Conservation (phyloP, 2,888 invertebrate species). For the Calliopum simillimum region DNA sequence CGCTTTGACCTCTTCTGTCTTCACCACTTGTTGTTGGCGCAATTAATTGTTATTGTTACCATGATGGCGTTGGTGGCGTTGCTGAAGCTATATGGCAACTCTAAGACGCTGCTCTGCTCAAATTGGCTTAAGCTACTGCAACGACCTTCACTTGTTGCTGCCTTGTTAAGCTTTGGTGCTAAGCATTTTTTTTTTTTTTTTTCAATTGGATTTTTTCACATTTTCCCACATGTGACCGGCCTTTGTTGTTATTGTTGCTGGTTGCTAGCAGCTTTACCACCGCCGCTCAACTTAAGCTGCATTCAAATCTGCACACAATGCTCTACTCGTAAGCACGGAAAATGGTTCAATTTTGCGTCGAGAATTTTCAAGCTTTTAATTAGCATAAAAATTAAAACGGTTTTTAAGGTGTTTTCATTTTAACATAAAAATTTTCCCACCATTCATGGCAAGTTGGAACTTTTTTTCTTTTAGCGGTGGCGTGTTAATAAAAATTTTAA, state of each 20-base stretch:
- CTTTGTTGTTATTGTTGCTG: not conserved
- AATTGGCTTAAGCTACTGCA: not conserved
- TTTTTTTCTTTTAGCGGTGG: not conserved
- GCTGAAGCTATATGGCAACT: too few species aligned
- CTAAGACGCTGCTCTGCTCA: not conserved
- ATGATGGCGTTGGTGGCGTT: too few species aligned
- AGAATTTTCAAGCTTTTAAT: not conserved
- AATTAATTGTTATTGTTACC: too few species aligned
- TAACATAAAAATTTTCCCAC: not conserved
- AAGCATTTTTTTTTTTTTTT: not conserved
- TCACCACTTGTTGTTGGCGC: not conserved
- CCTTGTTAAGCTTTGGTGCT: not conserved
- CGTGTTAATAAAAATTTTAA: too few species aligned
- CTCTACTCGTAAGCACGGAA: not conserved
- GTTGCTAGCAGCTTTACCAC: not conserved
- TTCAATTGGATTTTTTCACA: not conserved
- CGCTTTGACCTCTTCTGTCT: slow-evolving; percentile 2
- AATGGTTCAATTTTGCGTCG: not conserved
- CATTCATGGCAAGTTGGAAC: not conserved
- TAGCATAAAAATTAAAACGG: slow-evolving; percentile 12
- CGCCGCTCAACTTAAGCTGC: too few species aligned
- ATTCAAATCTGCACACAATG: too few species aligned
- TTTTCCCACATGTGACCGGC: too few species aligned
- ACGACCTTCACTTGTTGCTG: slow-evolving; percentile 7
- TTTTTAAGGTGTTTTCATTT: not conserved